Base-by-base conservation (phyloP, 2,797 vertebrate species). In the Labroides dimidiatus region DNA sequence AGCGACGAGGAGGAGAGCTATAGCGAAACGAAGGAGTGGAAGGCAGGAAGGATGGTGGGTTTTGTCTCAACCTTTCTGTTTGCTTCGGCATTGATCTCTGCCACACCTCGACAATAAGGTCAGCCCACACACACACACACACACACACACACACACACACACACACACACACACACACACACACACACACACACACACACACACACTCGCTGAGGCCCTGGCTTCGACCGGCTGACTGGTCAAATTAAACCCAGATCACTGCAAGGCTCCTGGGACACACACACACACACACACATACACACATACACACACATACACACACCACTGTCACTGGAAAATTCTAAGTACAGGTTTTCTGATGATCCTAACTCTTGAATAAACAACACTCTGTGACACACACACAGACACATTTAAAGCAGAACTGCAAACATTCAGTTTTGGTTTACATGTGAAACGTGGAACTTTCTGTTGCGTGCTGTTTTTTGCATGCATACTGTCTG, bases 241-340 rank as follows among this genome's bases (percentile, higher is more conserved):
- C 89, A 93, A 93, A 94, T 94, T 93, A 93, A 92, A 93, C 90
- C 82, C 69, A 86, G 84, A 92, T 92, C 87, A 90, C 83, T 77
- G 84, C 78, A 61, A 67, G 56, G 58, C 79, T 81, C 87, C 76
- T 67, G 82, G 60, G 75, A 78, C 13, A 62, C 24, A 66, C 50
- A 74, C 71, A 69, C 42, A 64, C 52, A 50, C 41, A 54, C 51
- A 54, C 62, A 75, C 50, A 64, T 63, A 72, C 59, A 63, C 58
- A 56, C 45, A 50, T 37, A 59, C 65, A 69, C 61, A 68, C 72
- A 63, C 61, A 57, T 64, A 62, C 56, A 69, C 54, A 33, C 64
- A 63, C 20, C 57, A 63, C 43, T 63, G 41, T 64, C 71, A 72
- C 33, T 57, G 47, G 15, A 41, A 67, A 10, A 51, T 49, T 75